Evolutionary conservation across 2,113 vertebrate species (phyloP).

Genomic region (Capreolus pygargus): DNA sequence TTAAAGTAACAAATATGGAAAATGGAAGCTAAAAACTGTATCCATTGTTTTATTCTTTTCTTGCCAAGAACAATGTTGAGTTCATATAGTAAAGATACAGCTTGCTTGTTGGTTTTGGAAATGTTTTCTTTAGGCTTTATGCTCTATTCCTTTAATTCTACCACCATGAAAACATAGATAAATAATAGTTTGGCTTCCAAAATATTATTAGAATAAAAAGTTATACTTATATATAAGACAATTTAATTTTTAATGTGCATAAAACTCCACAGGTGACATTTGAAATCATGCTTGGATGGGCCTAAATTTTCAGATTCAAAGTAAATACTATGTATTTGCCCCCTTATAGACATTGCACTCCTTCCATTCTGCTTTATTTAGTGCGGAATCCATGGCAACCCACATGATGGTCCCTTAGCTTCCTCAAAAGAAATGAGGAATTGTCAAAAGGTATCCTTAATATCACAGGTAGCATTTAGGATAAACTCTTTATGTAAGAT

Average conservation of each 20-base stretch:
- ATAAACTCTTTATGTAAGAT: neutral
- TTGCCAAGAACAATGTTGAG: conserved; percentile 47
- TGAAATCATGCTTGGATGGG: neutral
- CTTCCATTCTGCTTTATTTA: neutral
- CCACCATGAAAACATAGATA: conserved; percentile 65
- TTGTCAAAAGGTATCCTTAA: neutral
- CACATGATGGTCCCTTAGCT: neutral
- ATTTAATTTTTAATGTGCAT: neutral
- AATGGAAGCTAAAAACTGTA: neutral
- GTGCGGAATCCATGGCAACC: neutral
- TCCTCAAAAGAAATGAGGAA: neutral
- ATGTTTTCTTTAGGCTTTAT: conserved; percentile 31
- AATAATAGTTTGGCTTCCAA: conserved; percentile 61
- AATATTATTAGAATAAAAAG: conserved; percentile 65
- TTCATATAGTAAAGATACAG: conserved; percentile 48
- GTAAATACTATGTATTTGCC: neutral
- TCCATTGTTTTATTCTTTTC: conserved; percentile 18
- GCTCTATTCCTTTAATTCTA: conserved; percentile 69
- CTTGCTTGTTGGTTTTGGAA: neutral
- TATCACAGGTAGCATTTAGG: neutral
- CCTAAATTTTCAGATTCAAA: neutral
- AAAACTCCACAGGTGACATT: neutral
- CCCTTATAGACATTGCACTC: neutral
- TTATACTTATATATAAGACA: neutral
- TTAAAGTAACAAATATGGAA: conserved; percentile 47